Conservation (phyloP, 1,140 invertebrate genomes). For the Magallana ariakensis region DNA sequence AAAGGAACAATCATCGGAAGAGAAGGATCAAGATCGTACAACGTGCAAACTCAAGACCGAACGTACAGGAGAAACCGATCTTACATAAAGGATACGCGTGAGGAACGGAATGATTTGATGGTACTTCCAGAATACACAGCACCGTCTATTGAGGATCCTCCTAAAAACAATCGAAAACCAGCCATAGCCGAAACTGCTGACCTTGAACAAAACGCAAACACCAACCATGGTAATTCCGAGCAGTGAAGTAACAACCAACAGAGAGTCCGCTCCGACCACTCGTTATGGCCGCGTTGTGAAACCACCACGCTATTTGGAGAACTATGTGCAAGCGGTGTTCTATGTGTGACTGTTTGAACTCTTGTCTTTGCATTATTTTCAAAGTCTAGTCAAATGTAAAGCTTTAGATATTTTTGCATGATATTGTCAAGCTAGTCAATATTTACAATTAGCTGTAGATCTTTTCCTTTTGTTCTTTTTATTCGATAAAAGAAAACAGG, state of each 20-base stretch:
- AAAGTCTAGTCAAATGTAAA: no score
- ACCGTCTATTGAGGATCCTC: not conserved
- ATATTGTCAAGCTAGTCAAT: no score
- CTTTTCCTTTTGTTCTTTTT: no score
- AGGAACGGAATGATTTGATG: not conserved
- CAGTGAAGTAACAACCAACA: no score
- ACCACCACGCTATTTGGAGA: not conserved
- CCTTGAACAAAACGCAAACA: no score
- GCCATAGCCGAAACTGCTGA: not conserved
- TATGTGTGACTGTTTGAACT: not conserved
- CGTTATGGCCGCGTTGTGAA: not conserved
- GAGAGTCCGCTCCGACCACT: not conserved
- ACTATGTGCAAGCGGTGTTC: not conserved
- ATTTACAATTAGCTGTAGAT: no score
- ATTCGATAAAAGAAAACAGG: no score
- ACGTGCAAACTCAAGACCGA: not conserved
- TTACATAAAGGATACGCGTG: not conserved
- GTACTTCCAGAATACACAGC: not conserved
- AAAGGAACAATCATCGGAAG: not conserved
- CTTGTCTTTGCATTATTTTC: not conserved
- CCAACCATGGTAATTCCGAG: no score
- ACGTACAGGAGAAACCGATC: not conserved
- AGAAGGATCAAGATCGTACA: not conserved
- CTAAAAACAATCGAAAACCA: not conserved
- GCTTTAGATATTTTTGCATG: no score